Evolutionary conservation across 2,113 vertebrate species (phyloP).

Genomic region (Probosciger aterrimus): DNA sequence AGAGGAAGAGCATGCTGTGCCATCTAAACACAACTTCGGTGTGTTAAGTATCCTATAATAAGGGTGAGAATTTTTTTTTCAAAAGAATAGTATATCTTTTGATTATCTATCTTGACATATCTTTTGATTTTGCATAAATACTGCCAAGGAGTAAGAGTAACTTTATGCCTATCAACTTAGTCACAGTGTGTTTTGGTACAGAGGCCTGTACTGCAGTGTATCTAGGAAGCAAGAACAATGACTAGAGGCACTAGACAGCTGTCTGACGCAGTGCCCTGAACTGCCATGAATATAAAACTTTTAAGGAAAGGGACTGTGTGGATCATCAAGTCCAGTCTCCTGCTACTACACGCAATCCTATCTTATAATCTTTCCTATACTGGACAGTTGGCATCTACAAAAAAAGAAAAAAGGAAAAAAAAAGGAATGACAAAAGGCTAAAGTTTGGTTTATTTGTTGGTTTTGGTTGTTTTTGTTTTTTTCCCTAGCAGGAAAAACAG

Average conservation of each 20-base stretch:
- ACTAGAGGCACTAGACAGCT: neutral
- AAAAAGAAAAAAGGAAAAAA: neutral
- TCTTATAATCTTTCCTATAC: neutral
- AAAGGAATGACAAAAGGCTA: neutral
- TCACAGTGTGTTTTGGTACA: neutral
- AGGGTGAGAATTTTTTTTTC: neutral
- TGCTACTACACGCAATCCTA: neutral
- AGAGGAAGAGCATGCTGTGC: neutral
- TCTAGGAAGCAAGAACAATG: neutral
- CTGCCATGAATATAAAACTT: neutral
- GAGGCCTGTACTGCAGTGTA: neutral
- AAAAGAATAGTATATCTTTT: neutral
- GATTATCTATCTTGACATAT: neutral
- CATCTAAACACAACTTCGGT: neutral
- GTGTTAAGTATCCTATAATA: neutral
- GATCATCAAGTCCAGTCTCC: neutral
- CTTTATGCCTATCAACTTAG: neutral
- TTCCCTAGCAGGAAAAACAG: neutral
- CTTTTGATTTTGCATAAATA: neutral
- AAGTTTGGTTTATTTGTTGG: neutral
- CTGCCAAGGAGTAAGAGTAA: neutral
- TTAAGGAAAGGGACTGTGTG: neutral
- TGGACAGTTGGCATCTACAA: neutral
- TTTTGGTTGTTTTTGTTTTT: neutral
- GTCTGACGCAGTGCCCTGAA: neutral